Percentiles rank a stretch among this genome's conserved stretches.
These are phyloP conservation scores for Chanos chanos DNA, from an alignment of 2,797 vertebrate genomes.

Conservation along the genomic window DNA sequence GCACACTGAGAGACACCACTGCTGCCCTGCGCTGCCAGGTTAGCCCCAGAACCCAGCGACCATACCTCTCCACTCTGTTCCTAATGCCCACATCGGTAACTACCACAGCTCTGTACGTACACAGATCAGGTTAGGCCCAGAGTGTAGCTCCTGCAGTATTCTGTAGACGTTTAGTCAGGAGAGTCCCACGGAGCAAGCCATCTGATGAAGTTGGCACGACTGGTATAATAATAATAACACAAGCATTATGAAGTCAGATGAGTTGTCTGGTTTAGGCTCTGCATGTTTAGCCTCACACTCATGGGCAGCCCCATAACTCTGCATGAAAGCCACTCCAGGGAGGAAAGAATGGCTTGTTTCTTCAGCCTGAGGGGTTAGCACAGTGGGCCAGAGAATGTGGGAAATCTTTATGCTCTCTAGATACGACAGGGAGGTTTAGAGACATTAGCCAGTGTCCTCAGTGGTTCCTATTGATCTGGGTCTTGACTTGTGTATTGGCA, in stretches of 20 bases:
- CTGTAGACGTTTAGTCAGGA: too few relatives aligned
- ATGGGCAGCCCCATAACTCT: too few relatives aligned
- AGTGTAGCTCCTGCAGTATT: too few relatives aligned
- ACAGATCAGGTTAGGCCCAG: too few relatives aligned
- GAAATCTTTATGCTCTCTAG: neutral
- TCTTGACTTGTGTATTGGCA: slow-evolving; percentile 28
- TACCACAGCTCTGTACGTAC: too few relatives aligned
- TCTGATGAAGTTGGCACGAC: too few relatives aligned
- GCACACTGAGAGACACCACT: slow-evolving; percentile 57
- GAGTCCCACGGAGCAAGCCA: too few relatives aligned
- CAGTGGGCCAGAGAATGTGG: neutral
- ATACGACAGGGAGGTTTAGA: slow-evolving; percentile 2
- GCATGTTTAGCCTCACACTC: neutral
- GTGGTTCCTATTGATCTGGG: slow-evolving; percentile 43
- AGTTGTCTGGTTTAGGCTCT: too few relatives aligned
- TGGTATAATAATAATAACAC: too few relatives aligned
- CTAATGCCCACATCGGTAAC: neutral
- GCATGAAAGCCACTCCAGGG: too few relatives aligned
- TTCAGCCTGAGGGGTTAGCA: slow-evolving; percentile 7
- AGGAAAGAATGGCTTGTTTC: slow-evolving; percentile 11
- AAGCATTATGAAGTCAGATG: too few relatives aligned
- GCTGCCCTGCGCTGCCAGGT: slow-evolving; percentile 44
- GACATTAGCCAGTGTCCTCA: slow-evolving; percentile 32
- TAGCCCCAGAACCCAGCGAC: neutral
- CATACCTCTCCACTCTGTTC: neutral